A percentile compares a stretch with the other conserved stretches of the same genome.
Conservation (phyloP, 2,797 vertebrate species). For the Gobio occitaniae region DNA sequence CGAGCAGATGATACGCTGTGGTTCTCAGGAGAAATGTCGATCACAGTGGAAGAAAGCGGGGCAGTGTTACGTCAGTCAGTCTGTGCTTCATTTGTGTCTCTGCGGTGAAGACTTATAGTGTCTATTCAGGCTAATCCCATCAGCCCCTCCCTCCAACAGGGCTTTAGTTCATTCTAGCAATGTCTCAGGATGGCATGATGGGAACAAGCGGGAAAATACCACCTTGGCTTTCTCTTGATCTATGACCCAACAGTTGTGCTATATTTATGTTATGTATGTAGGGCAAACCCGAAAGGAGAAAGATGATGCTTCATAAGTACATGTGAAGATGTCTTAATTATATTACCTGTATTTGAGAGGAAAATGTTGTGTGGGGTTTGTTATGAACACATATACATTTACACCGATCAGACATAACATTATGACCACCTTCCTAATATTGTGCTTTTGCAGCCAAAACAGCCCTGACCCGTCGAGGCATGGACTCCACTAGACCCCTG, state of each 20-base stretch:
- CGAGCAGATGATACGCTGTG: not conserved
- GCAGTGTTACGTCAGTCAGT: too few species aligned
- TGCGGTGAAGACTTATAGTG: slow-evolving; percentile 69
- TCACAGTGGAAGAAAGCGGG: not conserved
- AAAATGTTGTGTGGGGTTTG: not conserved
- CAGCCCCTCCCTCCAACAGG: slow-evolving; percentile 53
- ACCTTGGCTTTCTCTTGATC: slow-evolving; percentile 45
- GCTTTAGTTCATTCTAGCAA: slow-evolving; percentile 57
- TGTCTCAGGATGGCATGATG: slow-evolving; percentile 48
- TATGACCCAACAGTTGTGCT: slow-evolving; percentile 16
- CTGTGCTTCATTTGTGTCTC: slow-evolving; percentile 58
- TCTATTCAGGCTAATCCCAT: slow-evolving; percentile 76
- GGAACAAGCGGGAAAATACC: slow-evolving; percentile 55
- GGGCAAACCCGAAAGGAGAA: not conserved
- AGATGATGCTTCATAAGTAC: not conserved
- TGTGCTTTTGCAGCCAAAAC: too few species aligned
- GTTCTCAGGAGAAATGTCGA: not conserved
- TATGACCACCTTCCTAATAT: too few species aligned
- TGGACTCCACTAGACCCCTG: too few species aligned
- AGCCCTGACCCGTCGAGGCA: too few species aligned
- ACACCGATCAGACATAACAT: too few species aligned
- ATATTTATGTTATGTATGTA: not conserved
- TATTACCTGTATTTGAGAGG: not conserved
- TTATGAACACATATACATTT: not conserved
- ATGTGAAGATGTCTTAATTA: not conserved